Evolutionary conservation across 2,113 vertebrate genomes (phyloP).

Genomic region (Felis catus): DNA sequence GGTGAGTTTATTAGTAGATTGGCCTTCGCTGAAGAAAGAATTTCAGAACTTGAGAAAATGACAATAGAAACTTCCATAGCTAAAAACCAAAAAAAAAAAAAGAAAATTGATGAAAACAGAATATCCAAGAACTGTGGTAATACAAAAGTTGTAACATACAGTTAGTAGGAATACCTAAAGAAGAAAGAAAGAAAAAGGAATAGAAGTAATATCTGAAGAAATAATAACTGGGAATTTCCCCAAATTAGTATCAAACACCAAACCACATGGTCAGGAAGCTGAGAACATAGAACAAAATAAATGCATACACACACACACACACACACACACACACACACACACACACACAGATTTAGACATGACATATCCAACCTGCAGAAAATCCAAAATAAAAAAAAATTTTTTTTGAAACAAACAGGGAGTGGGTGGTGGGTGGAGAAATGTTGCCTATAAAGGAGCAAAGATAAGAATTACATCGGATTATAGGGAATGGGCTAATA

Average conservation of each 20-base stretch:
- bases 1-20: not conserved
- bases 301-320: not conserved
- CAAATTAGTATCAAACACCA: not conserved
- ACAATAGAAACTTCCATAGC: not conserved
- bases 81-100: not conserved
- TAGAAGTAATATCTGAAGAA: not conserved
- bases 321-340: too few species aligned
- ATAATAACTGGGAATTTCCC: not conserved
- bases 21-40: not conserved
- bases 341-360: not conserved
- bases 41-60: not conserved
- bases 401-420: not conserved
- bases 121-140: not conserved
- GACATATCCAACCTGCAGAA: not conserved
- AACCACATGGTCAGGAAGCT: not conserved
- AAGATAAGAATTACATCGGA: not conserved
- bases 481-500: not conserved
- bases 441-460: not conserved
- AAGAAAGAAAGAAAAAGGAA: not conserved
- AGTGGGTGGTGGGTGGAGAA: not conserved
- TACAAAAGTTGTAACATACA: not conserved
- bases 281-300: not conserved
- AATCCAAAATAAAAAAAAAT: not conserved
- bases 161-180: not conserved
- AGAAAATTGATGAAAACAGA: not conserved